Base-by-base conservation (phyloP, 2,113 vertebrate genomes). In the Periophthalmus modestus region DNA sequence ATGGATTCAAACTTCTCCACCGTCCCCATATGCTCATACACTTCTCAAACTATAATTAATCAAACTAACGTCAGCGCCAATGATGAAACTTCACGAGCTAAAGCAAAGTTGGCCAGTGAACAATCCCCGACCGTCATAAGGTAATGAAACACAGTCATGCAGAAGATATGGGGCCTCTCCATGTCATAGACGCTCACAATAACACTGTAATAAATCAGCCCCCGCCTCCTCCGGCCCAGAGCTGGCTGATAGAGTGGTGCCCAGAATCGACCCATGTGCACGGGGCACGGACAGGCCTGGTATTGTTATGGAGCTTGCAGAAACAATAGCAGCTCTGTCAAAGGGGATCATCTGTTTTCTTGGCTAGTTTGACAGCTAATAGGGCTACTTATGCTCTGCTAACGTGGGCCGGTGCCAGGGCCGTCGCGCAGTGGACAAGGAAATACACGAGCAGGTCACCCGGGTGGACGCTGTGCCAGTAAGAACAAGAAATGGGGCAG, bases 331-430 rank as follows among this genome's bases (percentile, higher is more conserved):
- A 73, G 50, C 81, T 90, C 86, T 92, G 89, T 90, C 86, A 71
- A 76, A 73, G 55, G 68, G 87, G 88, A 88, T 91, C 88, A 91
- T 92, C 87, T 88, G 86, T 91, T 92, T 88, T 91, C 85, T 84
- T 91, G 91, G 89, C 87, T 77, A 90, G 87, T 84, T 87, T 88
- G 86, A 76, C 76, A 12, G 46, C 77, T 91, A 91, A 92, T 89
- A 88, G 83, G 81, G 87, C 88, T 86, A 82, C 84, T 91, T 89
- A 91, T 86, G 87, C 75, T 39, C 61, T 55, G 75, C 70, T 82
- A 80, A 86, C 24, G 16, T 87, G 81, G 83, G 78, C 83, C 55
- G 82, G 68, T 85, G 88, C 80, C 71, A 57, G 82, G 80, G 75
- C 84, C 65, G 77, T 78, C 85, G 83, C 79, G 80, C 84, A 67